Percentiles rank a stretch among this genome's conserved stretches.
phyloP scores from a whole-genome alignment of 2,888 invertebrate genomes.

The Pyrgus malvae region DNA sequence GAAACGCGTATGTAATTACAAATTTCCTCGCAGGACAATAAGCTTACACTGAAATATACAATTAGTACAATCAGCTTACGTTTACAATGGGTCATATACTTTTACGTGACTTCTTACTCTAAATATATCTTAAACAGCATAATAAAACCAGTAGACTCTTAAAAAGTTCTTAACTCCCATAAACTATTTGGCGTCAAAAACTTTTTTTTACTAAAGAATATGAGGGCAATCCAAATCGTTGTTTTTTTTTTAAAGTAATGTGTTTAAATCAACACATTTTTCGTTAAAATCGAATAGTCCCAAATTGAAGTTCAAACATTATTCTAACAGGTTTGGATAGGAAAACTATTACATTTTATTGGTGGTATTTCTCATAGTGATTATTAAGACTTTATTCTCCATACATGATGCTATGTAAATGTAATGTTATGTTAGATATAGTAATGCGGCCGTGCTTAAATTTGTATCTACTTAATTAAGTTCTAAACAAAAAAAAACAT shows the following conservation, averaged over 20 bases:
- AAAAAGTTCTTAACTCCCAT: too few relatives aligned
- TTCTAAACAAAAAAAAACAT: background rate
- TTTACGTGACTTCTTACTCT: background rate
- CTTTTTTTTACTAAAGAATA: too few relatives aligned
- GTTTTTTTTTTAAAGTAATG: too few relatives aligned
- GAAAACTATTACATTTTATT: background rate
- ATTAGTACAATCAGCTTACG: conserved; percentile 12
- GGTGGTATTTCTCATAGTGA: background rate
- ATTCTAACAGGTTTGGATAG: too few relatives aligned
- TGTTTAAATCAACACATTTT: too few relatives aligned
- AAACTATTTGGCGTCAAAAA: too few relatives aligned
- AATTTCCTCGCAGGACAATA: conserved; percentile 22
- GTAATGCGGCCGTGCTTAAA: conserved; percentile 18
- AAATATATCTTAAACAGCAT: too few relatives aligned
- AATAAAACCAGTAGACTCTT: too few relatives aligned
- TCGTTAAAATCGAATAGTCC: too few relatives aligned
- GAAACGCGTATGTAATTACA: background rate
- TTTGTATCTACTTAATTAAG: conserved; percentile 20
- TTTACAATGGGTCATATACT: background rate
- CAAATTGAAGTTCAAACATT: too few relatives aligned
- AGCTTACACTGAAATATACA: conserved; percentile 12
- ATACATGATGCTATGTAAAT: background rate
- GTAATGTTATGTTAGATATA: background rate
- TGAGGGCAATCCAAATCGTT: too few relatives aligned
- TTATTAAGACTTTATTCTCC: background rate